Conservation (phyloP, 2,113 vertebrate genomes). For the Apus apus region DNA sequence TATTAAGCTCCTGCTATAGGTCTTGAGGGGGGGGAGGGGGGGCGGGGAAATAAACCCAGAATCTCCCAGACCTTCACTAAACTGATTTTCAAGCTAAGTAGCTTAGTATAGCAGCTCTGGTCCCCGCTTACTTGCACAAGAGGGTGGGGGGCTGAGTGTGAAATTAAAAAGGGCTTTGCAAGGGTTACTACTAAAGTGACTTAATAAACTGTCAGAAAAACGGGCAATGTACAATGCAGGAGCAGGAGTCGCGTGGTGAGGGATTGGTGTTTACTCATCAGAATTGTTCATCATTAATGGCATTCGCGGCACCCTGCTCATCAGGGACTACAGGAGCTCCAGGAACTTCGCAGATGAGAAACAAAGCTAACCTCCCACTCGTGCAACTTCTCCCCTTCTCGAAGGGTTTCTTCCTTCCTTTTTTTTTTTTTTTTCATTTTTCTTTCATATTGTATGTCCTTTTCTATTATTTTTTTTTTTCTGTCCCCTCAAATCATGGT, state of each 20-base stretch:
- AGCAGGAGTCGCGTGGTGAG: background rate
- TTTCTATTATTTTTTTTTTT: background rate
- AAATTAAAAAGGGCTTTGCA: constrained; percentile 40
- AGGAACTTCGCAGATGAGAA: constrained; percentile 18
- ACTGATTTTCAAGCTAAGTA: constrained; percentile 69
- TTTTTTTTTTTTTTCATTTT: background rate
- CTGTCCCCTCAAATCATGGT: background rate
- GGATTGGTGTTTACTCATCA: constrained; percentile 13
- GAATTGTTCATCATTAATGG: constrained; percentile 37
- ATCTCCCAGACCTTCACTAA: constrained; percentile 54
- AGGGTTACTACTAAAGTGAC: constrained; percentile 40
- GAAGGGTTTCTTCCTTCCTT: background rate
- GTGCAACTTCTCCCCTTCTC: background rate
- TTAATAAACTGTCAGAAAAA: constrained; percentile 28
- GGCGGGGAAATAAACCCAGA: constrained; percentile 25
- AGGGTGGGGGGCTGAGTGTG: background rate
- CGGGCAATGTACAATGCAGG: background rate
- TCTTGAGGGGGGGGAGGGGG: background rate
- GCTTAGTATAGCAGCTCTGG: constrained; percentile 61
- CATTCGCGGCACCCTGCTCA: background rate
- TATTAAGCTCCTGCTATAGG: constrained; percentile 10
- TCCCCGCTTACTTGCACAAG: constrained; percentile 43
- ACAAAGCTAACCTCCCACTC: constrained; percentile 1
- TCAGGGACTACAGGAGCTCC: background rate
- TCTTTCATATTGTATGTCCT: background rate